Base-by-base conservation (phyloP, 2,888 invertebrate species). In the Geotrupes spiniger region DNA sequence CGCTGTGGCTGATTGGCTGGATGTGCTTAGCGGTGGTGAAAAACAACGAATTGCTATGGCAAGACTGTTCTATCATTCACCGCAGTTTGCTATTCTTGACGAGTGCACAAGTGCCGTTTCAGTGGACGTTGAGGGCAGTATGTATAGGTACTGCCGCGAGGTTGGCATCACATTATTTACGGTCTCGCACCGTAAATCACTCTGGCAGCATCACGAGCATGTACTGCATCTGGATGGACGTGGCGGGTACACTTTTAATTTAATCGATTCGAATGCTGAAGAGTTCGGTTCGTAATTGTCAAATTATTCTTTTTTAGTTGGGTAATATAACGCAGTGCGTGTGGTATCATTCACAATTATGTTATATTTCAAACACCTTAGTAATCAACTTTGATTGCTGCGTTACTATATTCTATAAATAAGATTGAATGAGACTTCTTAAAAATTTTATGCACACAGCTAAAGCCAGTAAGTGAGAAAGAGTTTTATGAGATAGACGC, bases 21-120 rank as follows among this genome's bases (percentile, higher is more conserved):
- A 99, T 71, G 94, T 98, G 0, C 77, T 99, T 3, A 94, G 93
- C 26, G 99, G 99, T 0, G 99, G 98, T 9, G 98, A 99, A 76
- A 99, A 99, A 68, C 99, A 99, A 74, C 78, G 98, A 66, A 87
- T 99, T 62, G 98, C 98, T 80, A 98, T 98, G 97, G 94, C 97
- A 9, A 82, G 97, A 10, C 77, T 98, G 54, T 96, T 98, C 76
- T 98, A 98, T 76, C 96, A 98, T 74, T 85, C 85, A 68, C 99
- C 99, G 0, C 96, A 97, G 75, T 99, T 98, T 76, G 99, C 99
- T 8, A 98, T 99, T 64, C 76, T 99, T 60, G 99, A 99, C 68
- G 99, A 99, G 73, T 99, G 99, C 70, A 99, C 99, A 1, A 95
- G 94, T 70, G 98, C 98, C 0, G 98, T 99, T 0, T 96, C 95